A percentile compares a stretch with the other conserved stretches of the same genome.
Evolutionary conservation across 1,140 invertebrate genomes (phyloP).

Genomic region (Gerris buenoi): DNA sequence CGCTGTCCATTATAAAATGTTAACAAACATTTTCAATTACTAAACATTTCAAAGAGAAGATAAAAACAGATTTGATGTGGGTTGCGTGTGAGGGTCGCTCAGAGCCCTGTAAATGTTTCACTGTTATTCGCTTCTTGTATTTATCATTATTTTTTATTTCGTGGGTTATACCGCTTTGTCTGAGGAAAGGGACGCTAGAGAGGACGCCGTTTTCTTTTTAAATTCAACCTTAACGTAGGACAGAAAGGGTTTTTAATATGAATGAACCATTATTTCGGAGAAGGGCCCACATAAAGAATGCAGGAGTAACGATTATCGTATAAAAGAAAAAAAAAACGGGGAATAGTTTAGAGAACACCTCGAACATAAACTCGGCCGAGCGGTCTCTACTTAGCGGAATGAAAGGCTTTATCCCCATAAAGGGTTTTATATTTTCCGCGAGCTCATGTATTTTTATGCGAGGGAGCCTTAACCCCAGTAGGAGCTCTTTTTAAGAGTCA

Average conservation of each 20-base stretch:
- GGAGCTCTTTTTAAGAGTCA: conserved; percentile 1
- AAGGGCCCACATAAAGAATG: background rate
- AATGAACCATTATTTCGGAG: background rate
- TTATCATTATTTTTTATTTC: too few species aligned
- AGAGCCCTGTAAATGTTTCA: too few species aligned
- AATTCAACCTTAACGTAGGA: too few species aligned
- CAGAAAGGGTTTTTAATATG: background rate
- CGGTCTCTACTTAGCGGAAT: conserved; percentile 1
- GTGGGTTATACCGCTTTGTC: too few species aligned
- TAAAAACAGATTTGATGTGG: too few species aligned
- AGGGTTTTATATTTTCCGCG: conserved; percentile 2
- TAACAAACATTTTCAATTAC: too few species aligned
- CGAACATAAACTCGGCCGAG: background rate
- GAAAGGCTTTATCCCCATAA: background rate
- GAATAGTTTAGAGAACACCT: background rate
- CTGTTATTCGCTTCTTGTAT: too few species aligned
- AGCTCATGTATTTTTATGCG: conserved; percentile 6
- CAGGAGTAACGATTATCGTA: background rate
- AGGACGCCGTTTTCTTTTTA: too few species aligned
- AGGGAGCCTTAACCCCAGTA: background rate
- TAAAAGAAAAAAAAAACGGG: background rate
- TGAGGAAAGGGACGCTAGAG: too few species aligned
- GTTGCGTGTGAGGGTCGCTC: too few species aligned
- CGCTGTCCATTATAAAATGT: too few species aligned
- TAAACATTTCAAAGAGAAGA: too few species aligned